These are phyloP conservation scores for Anthoscopus minutus DNA, from an alignment of 2,113 vertebrate genomes.

Conservation along the genomic window DNA sequence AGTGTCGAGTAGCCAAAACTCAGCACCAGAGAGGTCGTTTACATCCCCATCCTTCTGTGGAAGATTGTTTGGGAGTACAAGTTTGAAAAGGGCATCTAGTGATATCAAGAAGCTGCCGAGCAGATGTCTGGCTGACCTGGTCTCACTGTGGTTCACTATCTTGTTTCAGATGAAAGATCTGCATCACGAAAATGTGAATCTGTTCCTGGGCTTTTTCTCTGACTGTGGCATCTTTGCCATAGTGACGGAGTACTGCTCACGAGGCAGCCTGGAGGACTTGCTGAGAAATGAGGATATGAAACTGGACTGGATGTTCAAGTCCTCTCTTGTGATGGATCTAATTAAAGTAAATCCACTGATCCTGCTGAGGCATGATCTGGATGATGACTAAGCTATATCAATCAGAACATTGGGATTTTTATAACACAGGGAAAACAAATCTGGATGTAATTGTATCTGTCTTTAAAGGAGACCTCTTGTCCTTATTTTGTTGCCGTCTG, in stretches of 20 bases:
- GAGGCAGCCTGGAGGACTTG: constrained; percentile 89
- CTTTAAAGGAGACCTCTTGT: neutral
- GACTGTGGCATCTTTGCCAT: constrained; percentile 83
- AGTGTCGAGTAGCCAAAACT: neutral
- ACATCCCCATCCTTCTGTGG: neutral
- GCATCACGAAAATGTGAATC: constrained; percentile 88
- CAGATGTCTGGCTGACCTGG: neutral
- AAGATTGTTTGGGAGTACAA: neutral
- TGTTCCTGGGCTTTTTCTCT: constrained; percentile 85
- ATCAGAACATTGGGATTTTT: neutral
- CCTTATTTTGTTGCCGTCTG: neutral
- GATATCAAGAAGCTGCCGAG: neutral
- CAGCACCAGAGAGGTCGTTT: neutral
- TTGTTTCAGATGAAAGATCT: constrained; percentile 86
- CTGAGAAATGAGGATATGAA: constrained; percentile 87
- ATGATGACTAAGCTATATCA: neutral
- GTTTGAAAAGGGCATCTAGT: neutral
- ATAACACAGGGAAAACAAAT: neutral
- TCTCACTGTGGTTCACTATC: neutral
- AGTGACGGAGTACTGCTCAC: constrained; percentile 87
- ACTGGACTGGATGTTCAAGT: constrained; percentile 95
- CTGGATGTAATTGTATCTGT: neutral
- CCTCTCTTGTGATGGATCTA: constrained; percentile 87
- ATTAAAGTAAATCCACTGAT: constrained; percentile 79
- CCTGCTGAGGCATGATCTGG: neutral